Base-by-base conservation (phyloP, 2,113 vertebrate species). In the Semnornis frantzii region DNA sequence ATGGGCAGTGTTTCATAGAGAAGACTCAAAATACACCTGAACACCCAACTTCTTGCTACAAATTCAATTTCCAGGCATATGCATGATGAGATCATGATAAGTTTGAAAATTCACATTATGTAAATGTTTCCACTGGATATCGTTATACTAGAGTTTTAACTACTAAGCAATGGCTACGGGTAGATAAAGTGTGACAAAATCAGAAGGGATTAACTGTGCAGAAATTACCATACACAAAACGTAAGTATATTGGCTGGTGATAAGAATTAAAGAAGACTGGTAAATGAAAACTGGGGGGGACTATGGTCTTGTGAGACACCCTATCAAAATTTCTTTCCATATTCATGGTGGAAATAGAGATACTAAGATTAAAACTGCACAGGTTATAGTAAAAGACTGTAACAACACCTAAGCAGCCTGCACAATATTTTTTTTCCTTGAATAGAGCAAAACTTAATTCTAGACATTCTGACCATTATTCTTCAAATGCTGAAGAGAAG, bases 331-430 rank as follows among this genome's bases (percentile, higher is more conserved):
- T 74, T 59, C 5, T 48, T 27, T 16, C n/a, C 58, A 42, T 19
- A n/a, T 28, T 42, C 63, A 24, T 30, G 33, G 57, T 23, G 37
- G 57, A 46, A 78, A 55, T 1, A 68, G 59, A 79, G 23, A 62
- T 10, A 31, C 8, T 60, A 48, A 28, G 79, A 63, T 27, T 33
- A 39, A 54, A 85, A 72, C 4, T 18, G 76, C 14, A 33, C 1
- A 68, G 7, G 1, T 72, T 69, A 89, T 24, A n/a, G 64, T 71
- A 65, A 48, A 72, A 64, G 6, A 59, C 4, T 0, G 0, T 14
- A 69, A 72, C 10, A 79, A 42, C n/a, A 78, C 33, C 33, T 46
- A 65, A 30, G 24, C 37, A 77, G n/a, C 30, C 30, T 76, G 19
- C 19, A 20, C 1, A 4, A 20, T 12, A 52, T 5, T 31, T 63